Base-by-base conservation (phyloP, 2,113 vertebrate genomes). In the Ranitomeya variabilis region DNA sequence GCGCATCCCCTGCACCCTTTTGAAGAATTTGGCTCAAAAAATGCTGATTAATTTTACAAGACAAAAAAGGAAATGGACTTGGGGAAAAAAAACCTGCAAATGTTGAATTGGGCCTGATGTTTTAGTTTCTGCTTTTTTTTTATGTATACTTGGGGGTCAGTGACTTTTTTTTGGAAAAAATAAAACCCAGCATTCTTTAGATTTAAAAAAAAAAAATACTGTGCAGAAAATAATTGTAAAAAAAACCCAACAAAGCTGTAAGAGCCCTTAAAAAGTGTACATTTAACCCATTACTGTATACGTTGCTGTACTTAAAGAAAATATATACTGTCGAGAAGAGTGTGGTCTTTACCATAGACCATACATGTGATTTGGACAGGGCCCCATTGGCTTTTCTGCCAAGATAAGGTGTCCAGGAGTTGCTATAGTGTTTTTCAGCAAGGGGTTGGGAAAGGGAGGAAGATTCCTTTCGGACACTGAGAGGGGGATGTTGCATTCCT, bases 401-500 rank as follows among this genome's bases (percentile, higher is more conserved):
- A 23, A 51, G 64, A n/a, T 51, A 13, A 78, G 81, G 81, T 85
- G 87, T 54, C 37, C 57, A 83, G 37, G 80, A 23, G 66, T 80
- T 84, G n/a, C 55, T 45, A 57, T 51, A 55, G n/a, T 16, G 82
- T 45, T 59, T 67, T 10, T 37, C 66, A 81, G n/a, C 31, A 23
- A 55, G 66, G 64, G 78, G 78, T 73, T 54, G 67, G 66, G 79
- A 57, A 18, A 62, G 74, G 54, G 74, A 84, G 66, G 76, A 87
- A 85, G 64, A 55, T 87, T 84, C 81, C 62, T 84, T 19, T 23
- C 23, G 83, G 85, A 84, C 74, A 77, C 57, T 71, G 37, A 78
- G 71, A 79, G 87, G 87, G 87, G 87, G 87, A 45, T 67, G 87
- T 79, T 69, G 85, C 87, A 89, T 89, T 89, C 87, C 82, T 85